Conservation (phyloP, 2,797 vertebrate genomes). For the Acipenser oxyrinchus region DNA sequence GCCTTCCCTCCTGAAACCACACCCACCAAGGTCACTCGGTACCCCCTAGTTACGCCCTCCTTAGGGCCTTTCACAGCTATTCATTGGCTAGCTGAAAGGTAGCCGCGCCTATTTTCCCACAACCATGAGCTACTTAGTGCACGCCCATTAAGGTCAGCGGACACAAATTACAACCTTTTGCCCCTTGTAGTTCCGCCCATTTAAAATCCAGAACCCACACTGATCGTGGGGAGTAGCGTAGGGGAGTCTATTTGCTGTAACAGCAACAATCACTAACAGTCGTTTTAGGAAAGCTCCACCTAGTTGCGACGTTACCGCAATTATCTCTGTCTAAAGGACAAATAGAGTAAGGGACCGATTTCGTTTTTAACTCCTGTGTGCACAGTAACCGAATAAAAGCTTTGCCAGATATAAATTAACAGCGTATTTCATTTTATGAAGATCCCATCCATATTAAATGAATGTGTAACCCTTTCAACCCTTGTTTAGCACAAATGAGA, state of each 20-base stretch:
- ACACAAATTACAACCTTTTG: slow-evolving; percentile 16
- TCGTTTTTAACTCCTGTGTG: too few relatives aligned
- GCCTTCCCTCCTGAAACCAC: slow-evolving; percentile 35
- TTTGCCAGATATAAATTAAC: too few relatives aligned
- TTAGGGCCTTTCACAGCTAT: not conserved
- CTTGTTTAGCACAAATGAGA: too few relatives aligned
- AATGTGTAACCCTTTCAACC: too few relatives aligned
- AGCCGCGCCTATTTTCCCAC: slow-evolving; percentile 29
- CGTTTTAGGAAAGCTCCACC: slow-evolving; percentile 9
- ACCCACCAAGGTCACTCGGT: slow-evolving; percentile 40
- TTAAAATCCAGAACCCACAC: slow-evolving; percentile 26
- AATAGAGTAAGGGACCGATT: not conserved
- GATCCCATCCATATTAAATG: too few relatives aligned
- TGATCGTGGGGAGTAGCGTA: slow-evolving; percentile 42
- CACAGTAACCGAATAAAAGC: too few relatives aligned
- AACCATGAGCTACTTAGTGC: not conserved
- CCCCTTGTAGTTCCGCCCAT: slow-evolving; percentile 33
- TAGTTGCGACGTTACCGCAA: slow-evolving; percentile 6
- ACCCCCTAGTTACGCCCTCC: slow-evolving; percentile 37
- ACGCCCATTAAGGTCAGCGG: slow-evolving; percentile 58
- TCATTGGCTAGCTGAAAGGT: slow-evolving; percentile 36
- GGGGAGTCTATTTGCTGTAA: slow-evolving; percentile 22
- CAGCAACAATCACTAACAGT: not conserved
- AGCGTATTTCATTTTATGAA: too few relatives aligned
- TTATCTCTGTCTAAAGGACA: not conserved